phyloP scores from a whole-genome alignment of 2,797 vertebrate species.

The Allobates femoralis region DNA sequence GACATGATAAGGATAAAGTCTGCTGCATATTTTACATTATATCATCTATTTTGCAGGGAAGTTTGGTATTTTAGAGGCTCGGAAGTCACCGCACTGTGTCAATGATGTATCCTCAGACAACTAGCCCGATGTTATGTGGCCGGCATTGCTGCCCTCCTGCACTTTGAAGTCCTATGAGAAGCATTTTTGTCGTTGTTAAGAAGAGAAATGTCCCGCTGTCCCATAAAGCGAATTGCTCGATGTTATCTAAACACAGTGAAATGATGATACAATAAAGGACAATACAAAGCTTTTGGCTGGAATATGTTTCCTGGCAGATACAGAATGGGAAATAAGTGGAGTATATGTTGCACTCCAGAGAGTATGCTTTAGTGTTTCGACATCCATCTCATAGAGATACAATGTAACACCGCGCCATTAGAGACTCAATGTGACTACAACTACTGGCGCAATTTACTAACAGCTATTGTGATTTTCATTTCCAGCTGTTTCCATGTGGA shows the following conservation, averaged over 20 bases:
- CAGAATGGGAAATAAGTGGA: conserved; percentile 42
- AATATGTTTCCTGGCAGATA: conserved; percentile 52
- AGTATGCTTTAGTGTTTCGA: conserved; percentile 25
- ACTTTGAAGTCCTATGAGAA: conserved; percentile 27
- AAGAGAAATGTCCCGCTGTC: conserved; percentile 57
- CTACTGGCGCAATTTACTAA: conserved; percentile 1
- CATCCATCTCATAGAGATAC: conserved; percentile 51
- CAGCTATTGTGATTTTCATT: background rate
- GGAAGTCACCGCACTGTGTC: background rate
- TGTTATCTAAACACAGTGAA: conserved; percentile 59
- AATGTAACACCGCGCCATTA: background rate
- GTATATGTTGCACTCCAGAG: conserved; percentile 53
- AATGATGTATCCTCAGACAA: conserved; percentile 1
- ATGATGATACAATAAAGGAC: conserved; percentile 60
- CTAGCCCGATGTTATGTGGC: background rate
- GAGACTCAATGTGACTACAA: background rate
- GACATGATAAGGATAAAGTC: background rate
- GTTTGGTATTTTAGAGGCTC: background rate
- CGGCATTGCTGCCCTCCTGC: conserved; percentile 9
- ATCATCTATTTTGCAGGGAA: background rate
- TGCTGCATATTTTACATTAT: background rate
- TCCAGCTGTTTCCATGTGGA: background rate
- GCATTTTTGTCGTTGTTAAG: conserved; percentile 55
- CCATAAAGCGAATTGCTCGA: conserved; percentile 58
- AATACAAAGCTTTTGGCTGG: conserved; percentile 55